Evolutionary conservation across 2,888 invertebrate genomes (phyloP), one percentile per base, ranked within the genome.

Genomic region (Chironomus tentans): DNA sequence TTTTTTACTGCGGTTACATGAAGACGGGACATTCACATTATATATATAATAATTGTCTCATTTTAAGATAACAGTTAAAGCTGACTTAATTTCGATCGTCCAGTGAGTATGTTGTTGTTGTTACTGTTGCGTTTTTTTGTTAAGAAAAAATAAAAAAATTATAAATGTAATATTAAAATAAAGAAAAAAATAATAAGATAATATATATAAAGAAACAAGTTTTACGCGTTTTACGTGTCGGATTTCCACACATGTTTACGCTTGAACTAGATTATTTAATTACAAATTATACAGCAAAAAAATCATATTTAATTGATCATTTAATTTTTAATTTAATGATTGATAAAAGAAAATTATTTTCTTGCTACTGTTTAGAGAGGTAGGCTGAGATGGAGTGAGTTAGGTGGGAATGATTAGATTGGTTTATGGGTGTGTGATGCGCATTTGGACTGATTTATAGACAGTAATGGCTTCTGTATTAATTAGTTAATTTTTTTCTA

Each of bases 51-150:
- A 73, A 73, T 73, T 73, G 71, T 71, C 72, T 61, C 46, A 50
- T 24, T n/a, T 62, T 62, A 73, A 73, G 72, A 73, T 73, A 73
- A 73, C 61, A 61, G 62, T 73, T 62, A 73, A 71, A 73, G 62
- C 72, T 73, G 72, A 73, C 62, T 73, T 73, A 73, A 73, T 73
- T 73, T 73, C 56, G 38, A 38, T 38, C 38, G 38, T 38, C 38
- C 38, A 38, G 38, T 38, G 38, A 38, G 38, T 38, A 38, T 22
- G n/a, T 15, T 15, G n/a, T 56, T 56, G 18, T 18, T 18, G 15
- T 56, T 7, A 56, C 56, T 56, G 15, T 56, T 56, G 15, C 18
- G 65, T 24, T 18, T 24, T 50, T 13, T 15, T 56, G 4, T 56
- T 15, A 56, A 56, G 22, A 13, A 12, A 24, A 21, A 22, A 18